Base-by-base conservation (phyloP, 2,888 invertebrate species). In the Copidosoma aretas region DNA sequence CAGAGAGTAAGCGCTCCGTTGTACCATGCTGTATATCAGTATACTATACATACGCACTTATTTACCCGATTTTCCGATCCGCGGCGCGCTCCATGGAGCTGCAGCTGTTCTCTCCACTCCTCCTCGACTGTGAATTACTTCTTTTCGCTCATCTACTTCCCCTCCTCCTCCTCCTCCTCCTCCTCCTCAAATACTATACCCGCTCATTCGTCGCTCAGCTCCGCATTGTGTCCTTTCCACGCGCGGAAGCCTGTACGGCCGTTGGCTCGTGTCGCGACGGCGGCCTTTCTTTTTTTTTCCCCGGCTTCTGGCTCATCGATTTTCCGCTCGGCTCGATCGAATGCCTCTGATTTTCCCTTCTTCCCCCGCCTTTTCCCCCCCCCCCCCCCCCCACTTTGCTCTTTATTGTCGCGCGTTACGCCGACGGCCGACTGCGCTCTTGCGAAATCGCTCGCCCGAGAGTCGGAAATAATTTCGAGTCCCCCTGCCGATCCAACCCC, bases 1-100 rank as follows among this genome's bases (percentile, higher is more conserved):
- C 56, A 77, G 73, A 63, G 77, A 76, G 81, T 81, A 75, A 79
- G 77, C 32, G 32, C 32, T 19, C n/a, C 22, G 8, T 1, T n/a
- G 12, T 49, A 59, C 22, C 10, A 8, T 59, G 21, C n/a, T 32
- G 21, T 53, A 53, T 21, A 39, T 32, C n/a, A 0, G 39, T 5
- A 19, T 10, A 32, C 32, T 32, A 8, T 8, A 32, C 32, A n/a
- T n/a, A n/a, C n/a, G n/a, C 32, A 3, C 32, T 3, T 32, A 8
- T 32, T 32, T 32, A 32, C 32, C 32, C 32, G 8, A 32, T 32
- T 32, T 32, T 32, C 8, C 32, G 32, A 5, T 32, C 3, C 32
- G 4, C 8, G 8, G n/a, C n/a, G n/a, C n/a, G n/a, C n/a, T n/a
- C n/a, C n/a, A n/a, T n/a, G n/a, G n/a, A n/a, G n/a, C n/a, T n/a